Conservation (phyloP, 2,888 invertebrate genomes). For the Lasioglossum zephyrum region DNA sequence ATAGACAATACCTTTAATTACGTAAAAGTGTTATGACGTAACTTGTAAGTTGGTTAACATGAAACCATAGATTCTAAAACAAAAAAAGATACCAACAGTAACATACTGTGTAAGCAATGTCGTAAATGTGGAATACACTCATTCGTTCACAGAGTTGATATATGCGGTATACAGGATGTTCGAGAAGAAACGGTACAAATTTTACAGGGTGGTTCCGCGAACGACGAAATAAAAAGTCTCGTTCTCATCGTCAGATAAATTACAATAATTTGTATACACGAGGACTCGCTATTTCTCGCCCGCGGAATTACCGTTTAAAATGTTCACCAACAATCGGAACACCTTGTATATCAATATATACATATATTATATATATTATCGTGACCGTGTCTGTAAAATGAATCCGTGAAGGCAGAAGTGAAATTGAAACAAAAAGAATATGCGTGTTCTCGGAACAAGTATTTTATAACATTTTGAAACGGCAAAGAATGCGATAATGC, state of each 20-base stretch:
- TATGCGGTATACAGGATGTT: slow-evolving; percentile 27
- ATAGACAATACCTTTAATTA: slow-evolving; percentile 81
- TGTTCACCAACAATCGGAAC: not conserved
- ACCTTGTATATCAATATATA: not conserved
- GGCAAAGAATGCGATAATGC: not conserved
- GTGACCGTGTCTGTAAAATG: slow-evolving; percentile 48
- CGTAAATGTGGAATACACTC: slow-evolving; percentile 59
- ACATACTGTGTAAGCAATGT: slow-evolving; percentile 60
- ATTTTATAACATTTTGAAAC: slow-evolving; percentile 50
- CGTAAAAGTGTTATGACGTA: slow-evolving; percentile 69
- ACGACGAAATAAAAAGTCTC: not conserved
- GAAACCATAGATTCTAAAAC: slow-evolving; percentile 60
- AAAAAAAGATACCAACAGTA: slow-evolving; percentile 63
- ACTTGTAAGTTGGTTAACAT: slow-evolving; percentile 61
- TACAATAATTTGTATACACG: not conserved
- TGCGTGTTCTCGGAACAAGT: slow-evolving; percentile 45
- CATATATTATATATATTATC: slow-evolving; percentile 28
- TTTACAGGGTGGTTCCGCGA: not conserved
- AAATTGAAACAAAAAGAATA: slow-evolving; percentile 30
- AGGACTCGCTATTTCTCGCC: not conserved
- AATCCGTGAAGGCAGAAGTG: slow-evolving; percentile 29
- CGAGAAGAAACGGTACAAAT: no score
- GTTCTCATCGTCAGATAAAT: not conserved
- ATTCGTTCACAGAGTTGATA: slow-evolving; percentile 71
- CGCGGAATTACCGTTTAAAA: not conserved